These are phyloP conservation scores for Penaeus indicus DNA, from an alignment of 1,140 invertebrate genomes.

Conservation along the genomic window DNA sequence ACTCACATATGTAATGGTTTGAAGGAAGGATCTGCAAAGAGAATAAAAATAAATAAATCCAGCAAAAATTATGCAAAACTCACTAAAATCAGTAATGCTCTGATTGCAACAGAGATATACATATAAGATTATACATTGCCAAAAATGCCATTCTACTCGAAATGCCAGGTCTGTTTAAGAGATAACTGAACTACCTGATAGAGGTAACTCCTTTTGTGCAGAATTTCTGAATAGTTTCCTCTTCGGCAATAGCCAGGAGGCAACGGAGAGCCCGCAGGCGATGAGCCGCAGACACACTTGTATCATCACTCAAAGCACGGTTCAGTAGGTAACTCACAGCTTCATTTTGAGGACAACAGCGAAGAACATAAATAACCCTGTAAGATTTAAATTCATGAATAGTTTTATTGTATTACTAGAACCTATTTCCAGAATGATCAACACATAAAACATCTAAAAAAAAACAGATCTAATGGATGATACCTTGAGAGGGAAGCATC, in stretches of 20 bases:
- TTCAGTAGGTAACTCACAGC: conserved; percentile 60
- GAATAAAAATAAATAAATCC: background rate
- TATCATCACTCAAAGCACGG: conserved; percentile 48
- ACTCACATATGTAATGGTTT: conserved; percentile 59
- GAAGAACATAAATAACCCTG: conserved; percentile 55
- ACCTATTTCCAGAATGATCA: background rate
- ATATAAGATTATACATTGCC: background rate
- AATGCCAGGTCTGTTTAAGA: background rate
- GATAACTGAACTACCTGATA: conserved; percentile 35
- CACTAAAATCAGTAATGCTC: background rate
- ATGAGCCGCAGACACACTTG: conserved; percentile 42
- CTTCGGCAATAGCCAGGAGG: conserved; percentile 60
- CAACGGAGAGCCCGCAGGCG: conserved; percentile 56
- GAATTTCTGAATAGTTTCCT: conserved; percentile 48
- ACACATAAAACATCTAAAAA: background rate
- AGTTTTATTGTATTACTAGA: background rate
- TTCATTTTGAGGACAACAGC: conserved; percentile 55
- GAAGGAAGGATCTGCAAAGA: conserved; percentile 35
- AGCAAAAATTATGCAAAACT: background rate
- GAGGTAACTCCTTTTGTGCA: conserved; percentile 30
- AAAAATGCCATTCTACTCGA: no score
- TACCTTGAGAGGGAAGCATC: conserved; percentile 51
- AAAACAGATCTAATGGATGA: background rate
- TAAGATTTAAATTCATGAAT: background rate
- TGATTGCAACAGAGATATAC: background rate